These are phyloP conservation scores for Peromyscus nudipes DNA, from an alignment of 2,797 vertebrate species.

Conservation along the genomic window DNA sequence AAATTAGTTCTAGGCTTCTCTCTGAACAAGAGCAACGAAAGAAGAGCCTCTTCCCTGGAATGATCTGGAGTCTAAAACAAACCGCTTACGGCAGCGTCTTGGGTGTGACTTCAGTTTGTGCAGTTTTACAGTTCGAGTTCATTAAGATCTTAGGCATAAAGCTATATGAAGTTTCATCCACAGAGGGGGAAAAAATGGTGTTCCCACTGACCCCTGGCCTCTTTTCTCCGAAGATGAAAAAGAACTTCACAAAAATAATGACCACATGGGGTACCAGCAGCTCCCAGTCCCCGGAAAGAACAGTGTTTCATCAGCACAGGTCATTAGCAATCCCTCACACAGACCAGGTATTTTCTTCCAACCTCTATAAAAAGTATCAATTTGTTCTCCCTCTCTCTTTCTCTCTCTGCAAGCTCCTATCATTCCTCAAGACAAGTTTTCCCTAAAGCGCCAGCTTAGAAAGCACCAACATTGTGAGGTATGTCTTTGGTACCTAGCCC, in stretches of 20 bases:
- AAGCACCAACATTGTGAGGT: neutral
- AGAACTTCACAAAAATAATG: slow-evolving; percentile 57
- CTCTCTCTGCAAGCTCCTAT: slow-evolving; percentile 1
- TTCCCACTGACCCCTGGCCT: neutral
- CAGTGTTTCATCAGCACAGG: neutral
- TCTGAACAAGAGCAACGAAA: neutral
- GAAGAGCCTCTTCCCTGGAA: neutral
- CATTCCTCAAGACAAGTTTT: slow-evolving; percentile 69
- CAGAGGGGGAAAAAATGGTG: neutral
- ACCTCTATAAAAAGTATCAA: slow-evolving; percentile 3
- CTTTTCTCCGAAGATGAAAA: slow-evolving; percentile 51
- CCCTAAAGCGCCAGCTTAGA: slow-evolving; percentile 51
- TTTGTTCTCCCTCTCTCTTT: neutral
- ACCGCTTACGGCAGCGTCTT: neutral
- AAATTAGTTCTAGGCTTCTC: slow-evolving; percentile 33
- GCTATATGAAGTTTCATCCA: neutral
- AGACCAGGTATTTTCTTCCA: slow-evolving; percentile 51
- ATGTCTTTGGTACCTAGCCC: slow-evolving; percentile 2
- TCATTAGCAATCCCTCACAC: slow-evolving; percentile 61
- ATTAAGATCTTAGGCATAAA: slow-evolving; percentile 2
- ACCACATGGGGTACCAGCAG: slow-evolving; percentile 39
- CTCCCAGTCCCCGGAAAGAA: slow-evolving; percentile 41
- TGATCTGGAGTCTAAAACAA: neutral
- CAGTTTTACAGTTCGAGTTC: neutral
- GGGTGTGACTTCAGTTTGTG: neutral